These are phyloP conservation scores for Zenarchopterus dispar DNA, from an alignment of 2,797 vertebrate species.

Conservation along the genomic window DNA sequence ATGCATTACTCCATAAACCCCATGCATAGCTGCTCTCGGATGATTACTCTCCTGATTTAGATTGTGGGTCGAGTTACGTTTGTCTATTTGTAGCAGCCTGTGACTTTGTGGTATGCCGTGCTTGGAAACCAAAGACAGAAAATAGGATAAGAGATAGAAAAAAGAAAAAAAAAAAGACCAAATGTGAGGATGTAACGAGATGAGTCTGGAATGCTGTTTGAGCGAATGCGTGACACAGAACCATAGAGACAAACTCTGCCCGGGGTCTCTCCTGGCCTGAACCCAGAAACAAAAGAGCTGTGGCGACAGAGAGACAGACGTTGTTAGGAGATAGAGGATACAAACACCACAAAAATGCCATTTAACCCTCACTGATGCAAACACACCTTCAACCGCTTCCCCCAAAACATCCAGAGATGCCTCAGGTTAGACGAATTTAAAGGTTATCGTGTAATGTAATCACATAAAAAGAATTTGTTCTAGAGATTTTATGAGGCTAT, in stretches of 20 bases:
- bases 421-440: slow-evolving; percentile 29
- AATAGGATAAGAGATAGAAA: background rate
- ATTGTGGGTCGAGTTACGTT: background rate
- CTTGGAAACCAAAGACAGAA: slow-evolving; percentile 22
- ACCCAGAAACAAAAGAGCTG: slow-evolving; percentile 33
- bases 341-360: slow-evolving; percentile 44
- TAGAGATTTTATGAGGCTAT: background rate
- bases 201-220: slow-evolving; percentile 69
- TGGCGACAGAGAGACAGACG: slow-evolving; percentile 59
- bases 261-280: slow-evolving; percentile 31
- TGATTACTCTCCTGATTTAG: background rate
- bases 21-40: background rate
- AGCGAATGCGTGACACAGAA: slow-evolving; percentile 64
- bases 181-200: slow-evolving; percentile 59
- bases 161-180: background rate
- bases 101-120: slow-evolving; percentile 33
- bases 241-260: slow-evolving; percentile 50
- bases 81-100: slow-evolving; percentile 16
- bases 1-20: background rate
- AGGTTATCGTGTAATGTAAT: slow-evolving; percentile 32
- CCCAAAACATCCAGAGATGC: slow-evolving; percentile 17
- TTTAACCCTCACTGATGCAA: slow-evolving; percentile 23
- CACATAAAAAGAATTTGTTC: slow-evolving; percentile 14
- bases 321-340: slow-evolving; percentile 44
- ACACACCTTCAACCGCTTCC: background rate